Percentiles rank a stretch among this genome's conserved stretches.
phyloP scores from a whole-genome alignment of 2,888 invertebrate species.

The Sinohyriopsis cumingii region DNA sequence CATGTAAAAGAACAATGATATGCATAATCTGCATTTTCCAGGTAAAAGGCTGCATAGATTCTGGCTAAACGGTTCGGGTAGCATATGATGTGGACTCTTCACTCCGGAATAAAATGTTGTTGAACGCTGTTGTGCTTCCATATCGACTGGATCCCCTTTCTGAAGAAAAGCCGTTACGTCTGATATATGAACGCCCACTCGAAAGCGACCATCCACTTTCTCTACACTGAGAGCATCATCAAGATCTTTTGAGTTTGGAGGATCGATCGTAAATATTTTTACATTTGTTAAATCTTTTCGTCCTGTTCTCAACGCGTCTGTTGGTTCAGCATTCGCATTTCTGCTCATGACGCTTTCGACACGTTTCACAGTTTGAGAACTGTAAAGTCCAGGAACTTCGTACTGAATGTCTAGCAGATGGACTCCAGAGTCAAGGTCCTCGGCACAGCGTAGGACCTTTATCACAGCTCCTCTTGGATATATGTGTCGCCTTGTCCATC shows the following conservation, averaged over 20 bases:
- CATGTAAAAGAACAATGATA: no score
- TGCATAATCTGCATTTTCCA: conserved; percentile 18
- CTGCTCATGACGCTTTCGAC: conserved; percentile 2
- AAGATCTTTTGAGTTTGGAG: conserved; percentile 27
- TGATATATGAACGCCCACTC: conserved; percentile 41
- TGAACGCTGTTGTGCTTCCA: conserved; percentile 33
- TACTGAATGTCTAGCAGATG: conserved; percentile 20
- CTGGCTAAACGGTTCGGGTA: conserved; percentile 33
- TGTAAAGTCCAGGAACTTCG: conserved; percentile 23
- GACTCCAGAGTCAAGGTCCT: conserved; percentile 9
- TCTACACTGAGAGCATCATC: conserved; percentile 42
- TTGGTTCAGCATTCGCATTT: not conserved
- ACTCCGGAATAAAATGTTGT: conserved; percentile 33
- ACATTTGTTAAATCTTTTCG: conserved; percentile 22
- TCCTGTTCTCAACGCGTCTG: not conserved
- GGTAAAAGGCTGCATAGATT: conserved; percentile 25
- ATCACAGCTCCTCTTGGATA: conserved; percentile 29
- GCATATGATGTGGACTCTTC: conserved; percentile 23
- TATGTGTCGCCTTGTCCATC: conserved; percentile 12
- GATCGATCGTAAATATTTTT: conserved; percentile 40
- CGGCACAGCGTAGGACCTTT: conserved; percentile 7
- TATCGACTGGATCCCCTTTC: conserved; percentile 33
- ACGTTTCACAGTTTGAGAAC: conserved; percentile 9
- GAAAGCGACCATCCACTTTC: conserved; percentile 13
- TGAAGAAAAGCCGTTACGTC: conserved; percentile 37